Conservation (phyloP, 2,888 invertebrate genomes). For the Acanthosoma haemorrhoidale region DNA sequence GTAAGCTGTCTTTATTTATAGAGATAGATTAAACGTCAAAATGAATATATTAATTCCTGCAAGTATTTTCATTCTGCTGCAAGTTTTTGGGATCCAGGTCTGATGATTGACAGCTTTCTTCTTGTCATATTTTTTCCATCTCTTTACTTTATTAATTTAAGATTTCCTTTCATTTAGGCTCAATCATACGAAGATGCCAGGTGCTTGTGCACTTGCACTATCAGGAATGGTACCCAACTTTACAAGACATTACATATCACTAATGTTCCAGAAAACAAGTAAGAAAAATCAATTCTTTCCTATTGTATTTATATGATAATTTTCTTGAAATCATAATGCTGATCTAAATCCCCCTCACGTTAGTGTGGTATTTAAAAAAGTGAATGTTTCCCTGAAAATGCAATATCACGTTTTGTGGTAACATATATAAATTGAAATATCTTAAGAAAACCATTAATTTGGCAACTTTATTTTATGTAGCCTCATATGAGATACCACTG, state of each 20-base stretch:
- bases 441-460: too few species aligned
- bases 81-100: background rate
- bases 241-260: conserved; percentile 68
- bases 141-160: background rate
- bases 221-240: conserved; percentile 63
- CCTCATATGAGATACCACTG: too few species aligned
- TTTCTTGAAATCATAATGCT: too few species aligned
- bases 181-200: conserved; percentile 68
- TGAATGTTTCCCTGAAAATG: too few species aligned
- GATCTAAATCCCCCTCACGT: too few species aligned
- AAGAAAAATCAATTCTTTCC: conserved; percentile 35
- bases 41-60: background rate
- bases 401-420: too few species aligned
- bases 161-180: background rate
- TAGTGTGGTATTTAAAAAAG: too few species aligned
- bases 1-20: too few species aligned
- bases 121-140: background rate
- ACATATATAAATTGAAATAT: too few species aligned
- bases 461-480: too few species aligned
- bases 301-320: too few species aligned
- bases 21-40: too few species aligned
- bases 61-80: background rate
- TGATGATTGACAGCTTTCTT: background rate
- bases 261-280: conserved; percentile 74
- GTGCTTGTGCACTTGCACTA: conserved; percentile 79